These are phyloP conservation scores for Drosophila austrosaltans DNA, from an alignment of 2,888 invertebrate genomes.

Conservation along the genomic window DNA sequence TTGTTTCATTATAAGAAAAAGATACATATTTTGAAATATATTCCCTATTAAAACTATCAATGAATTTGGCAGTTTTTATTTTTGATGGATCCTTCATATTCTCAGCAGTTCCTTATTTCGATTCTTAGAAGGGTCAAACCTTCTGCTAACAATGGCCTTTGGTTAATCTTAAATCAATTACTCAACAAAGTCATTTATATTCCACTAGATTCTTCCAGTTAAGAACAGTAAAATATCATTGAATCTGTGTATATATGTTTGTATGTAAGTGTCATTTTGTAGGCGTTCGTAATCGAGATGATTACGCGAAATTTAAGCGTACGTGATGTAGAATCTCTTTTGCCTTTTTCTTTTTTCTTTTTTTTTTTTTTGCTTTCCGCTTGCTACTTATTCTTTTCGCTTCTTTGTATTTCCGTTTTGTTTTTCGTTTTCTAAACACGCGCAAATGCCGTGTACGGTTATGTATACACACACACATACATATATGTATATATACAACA, in stretches of 20 bases:
- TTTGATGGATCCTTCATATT: neutral
- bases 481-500: constrained; percentile 9
- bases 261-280: constrained; percentile 37
- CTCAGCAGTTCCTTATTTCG: neutral
- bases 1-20: too few species aligned
- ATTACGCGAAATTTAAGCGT: constrained; percentile 46
- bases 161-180: neutral
- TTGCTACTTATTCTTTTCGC: constrained; percentile 13
- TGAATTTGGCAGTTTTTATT: neutral
- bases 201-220: constrained; percentile 13
- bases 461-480: constrained; percentile 15
- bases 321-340: constrained; percentile 43
- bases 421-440: constrained; percentile 69
- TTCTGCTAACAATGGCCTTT: neutral
- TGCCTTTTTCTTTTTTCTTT: constrained; percentile 5
- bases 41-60: too few species aligned
- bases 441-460: constrained; percentile 56
- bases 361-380: constrained; percentile 39
- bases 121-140: neutral
- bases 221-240: constrained; percentile 26
- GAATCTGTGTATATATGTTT: constrained; percentile 16
- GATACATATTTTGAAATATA: too few species aligned
- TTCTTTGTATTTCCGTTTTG: constrained; percentile 54
- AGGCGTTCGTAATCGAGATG: constrained; percentile 53
- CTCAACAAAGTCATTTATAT: constrained; percentile 11